phyloP scores from a whole-genome alignment of 92 coral and sea anemone genomes.

The Zoanthus gigantus region DNA sequence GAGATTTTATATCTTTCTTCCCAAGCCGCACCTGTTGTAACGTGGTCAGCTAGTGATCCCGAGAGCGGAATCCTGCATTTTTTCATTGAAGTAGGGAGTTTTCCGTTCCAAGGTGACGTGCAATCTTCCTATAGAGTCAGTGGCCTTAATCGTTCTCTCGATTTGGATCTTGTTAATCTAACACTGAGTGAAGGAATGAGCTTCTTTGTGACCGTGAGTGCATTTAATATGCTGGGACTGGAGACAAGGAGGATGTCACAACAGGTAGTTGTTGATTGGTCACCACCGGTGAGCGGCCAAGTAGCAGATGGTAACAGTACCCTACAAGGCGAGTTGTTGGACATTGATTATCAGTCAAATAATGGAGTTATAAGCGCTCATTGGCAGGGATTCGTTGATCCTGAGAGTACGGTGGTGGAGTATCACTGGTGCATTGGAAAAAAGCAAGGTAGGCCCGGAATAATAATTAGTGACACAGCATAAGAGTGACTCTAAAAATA shows the following conservation, averaged over 20 bases:
- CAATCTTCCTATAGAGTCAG: conserved; percentile 62
- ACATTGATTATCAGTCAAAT: conserved; percentile 77
- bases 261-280: conserved; percentile 93
- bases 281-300: conserved; percentile 83
- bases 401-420: conserved; percentile 81
- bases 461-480: too few relatives aligned
- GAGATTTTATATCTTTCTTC: conserved; percentile 70
- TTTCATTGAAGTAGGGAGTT: conserved; percentile 75
- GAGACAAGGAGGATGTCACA: conserved; percentile 82
- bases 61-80: conserved; percentile 92
- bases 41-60: conserved; percentile 88
- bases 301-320: conserved; percentile 89
- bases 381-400: conserved; percentile 88
- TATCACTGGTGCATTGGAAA: conserved; percentile 90
- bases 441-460: conserved; percentile 73
- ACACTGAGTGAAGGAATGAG: conserved; percentile 74
- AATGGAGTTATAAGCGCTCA: conserved; percentile 65
- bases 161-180: conserved; percentile 78
- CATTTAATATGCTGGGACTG: conserved; percentile 87
- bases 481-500: too few relatives aligned
- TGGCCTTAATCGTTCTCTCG: conserved; percentile 70
- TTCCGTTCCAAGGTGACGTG: conserved; percentile 81
- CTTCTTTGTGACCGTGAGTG: conserved; percentile 83
- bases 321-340: conserved; percentile 33
- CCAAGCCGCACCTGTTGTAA: conserved; percentile 81